These are phyloP conservation scores for Albula goreensis DNA, from an alignment of 2,113 vertebrate genomes.

Conservation along the genomic window DNA sequence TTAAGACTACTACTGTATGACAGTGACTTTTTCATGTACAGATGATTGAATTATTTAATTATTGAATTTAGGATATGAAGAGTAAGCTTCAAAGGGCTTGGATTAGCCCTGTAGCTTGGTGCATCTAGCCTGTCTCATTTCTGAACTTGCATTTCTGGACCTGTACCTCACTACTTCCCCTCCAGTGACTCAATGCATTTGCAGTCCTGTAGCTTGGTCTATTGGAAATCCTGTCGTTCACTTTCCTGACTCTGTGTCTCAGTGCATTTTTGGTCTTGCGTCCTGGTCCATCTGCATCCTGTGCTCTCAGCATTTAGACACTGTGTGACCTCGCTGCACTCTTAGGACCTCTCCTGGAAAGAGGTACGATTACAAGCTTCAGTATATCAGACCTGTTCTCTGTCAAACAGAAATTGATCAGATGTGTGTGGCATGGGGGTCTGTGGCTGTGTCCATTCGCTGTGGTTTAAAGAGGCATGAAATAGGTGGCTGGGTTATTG, in stretches of 20 bases:
- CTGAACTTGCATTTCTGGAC: too few species aligned
- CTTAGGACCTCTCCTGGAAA: background rate
- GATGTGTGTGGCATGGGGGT: background rate
- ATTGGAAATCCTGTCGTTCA: too few species aligned
- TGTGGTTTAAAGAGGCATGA: constrained; percentile 72
- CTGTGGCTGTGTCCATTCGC: constrained; percentile 58
- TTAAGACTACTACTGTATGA: too few species aligned
- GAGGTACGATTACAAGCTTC: constrained; percentile 62
- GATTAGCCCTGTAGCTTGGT: too few species aligned
- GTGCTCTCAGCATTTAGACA: constrained; percentile 30
- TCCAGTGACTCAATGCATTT: background rate
- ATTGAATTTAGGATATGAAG: too few species aligned
- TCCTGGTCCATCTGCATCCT: background rate
- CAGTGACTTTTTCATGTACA: too few species aligned
- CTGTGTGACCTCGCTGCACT: background rate
- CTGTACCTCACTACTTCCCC: too few species aligned
- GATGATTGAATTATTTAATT: too few species aligned
- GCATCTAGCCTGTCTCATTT: too few species aligned
- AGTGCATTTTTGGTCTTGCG: background rate
- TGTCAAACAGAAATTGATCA: constrained; percentile 74
- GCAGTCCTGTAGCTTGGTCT: background rate
- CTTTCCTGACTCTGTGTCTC: background rate
- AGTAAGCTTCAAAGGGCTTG: too few species aligned
- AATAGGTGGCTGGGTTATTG: constrained; percentile 63
- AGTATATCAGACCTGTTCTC: constrained; percentile 73